Base-by-base conservation (phyloP, 2,888 invertebrate species). In the Argyra leucocephala region DNA sequence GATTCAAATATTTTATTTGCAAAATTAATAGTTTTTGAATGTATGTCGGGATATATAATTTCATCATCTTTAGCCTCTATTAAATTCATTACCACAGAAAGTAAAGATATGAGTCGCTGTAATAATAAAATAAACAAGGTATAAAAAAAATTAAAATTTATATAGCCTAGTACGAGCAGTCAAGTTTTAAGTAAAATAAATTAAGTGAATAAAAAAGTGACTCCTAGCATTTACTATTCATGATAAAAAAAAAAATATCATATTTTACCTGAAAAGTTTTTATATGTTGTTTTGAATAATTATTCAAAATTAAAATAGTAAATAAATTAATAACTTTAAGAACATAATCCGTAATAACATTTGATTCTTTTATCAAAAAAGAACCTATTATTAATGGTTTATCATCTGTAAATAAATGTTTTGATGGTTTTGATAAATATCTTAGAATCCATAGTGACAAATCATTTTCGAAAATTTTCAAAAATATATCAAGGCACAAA, bases 401-500 rank as follows among this genome's bases (percentile, higher is more conserved):
- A 3, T 74, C 73, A 7, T 72, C 71, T 21, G 69, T 72, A 63
- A 75, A 76, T 62, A 74, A 72, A 65, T 70, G 74, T 69, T 69
- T 74, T 66, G 18, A 72, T 24, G 70, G 73, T 66, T 63, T 72
- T 61, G 70, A 74, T 68, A 75, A 72, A 68, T 79, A 83, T 79
- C 83, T 82, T 66, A 81, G 75, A 71, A 82, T 79, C 84, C 84
- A 85, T 72, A 83, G 81, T 3, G 81, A 80, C 64, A 84, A 78
- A 76, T 85, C 84, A 74, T 78, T 79, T 73, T 84, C 84, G 64
- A 85, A 71, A 48, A 85, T 73, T 73, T 84, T 82, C 65, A 83
- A 76, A 1, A 84, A 67, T 69, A 82, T 79, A 67, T 83, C 80
- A 22, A 85, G 71, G 6, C 82, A 81, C 57, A 80, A 75, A 75